These are phyloP conservation scores for Teleogryllus occipitalis DNA, from an alignment of 1,140 invertebrate genomes.

Conservation along the genomic window DNA sequence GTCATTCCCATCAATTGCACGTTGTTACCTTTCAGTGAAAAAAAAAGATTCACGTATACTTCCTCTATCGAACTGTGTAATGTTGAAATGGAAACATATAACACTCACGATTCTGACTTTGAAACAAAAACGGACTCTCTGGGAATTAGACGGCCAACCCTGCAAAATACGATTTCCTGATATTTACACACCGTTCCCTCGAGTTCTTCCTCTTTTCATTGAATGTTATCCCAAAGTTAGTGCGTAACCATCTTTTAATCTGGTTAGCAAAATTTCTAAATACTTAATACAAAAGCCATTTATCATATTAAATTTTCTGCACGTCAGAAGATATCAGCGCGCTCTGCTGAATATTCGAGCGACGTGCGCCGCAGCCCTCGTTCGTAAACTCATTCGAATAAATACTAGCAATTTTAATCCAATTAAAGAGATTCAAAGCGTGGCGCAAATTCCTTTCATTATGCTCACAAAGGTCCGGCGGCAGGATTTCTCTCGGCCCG, in stretches of 20 bases:
- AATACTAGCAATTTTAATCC: not conserved
- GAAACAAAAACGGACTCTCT: no score
- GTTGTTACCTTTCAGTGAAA: no score
- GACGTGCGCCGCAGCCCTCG: not conserved
- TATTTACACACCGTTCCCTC: no score
- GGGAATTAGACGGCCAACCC: no score
- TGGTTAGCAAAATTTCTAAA: not conserved
- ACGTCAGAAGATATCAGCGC: not conserved
- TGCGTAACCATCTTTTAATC: not conserved
- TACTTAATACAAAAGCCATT: not conserved
- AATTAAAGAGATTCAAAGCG: not conserved
- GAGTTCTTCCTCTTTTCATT: not conserved
- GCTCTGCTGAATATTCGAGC: not conserved
- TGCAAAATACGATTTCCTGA: no score
- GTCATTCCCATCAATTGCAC: no score
- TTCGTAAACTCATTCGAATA: not conserved
- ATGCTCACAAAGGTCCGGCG: not conserved
- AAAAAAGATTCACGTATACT: no score
- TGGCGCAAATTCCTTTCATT: not conserved
- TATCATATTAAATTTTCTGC: not conserved
- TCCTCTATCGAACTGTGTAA: no score
- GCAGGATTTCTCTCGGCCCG: no score
- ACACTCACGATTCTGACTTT: no score
- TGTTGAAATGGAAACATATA: no score
- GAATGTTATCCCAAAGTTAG: not conserved